Conservation (phyloP, 2,113 vertebrate genomes). For the Trogon melanurus region DNA sequence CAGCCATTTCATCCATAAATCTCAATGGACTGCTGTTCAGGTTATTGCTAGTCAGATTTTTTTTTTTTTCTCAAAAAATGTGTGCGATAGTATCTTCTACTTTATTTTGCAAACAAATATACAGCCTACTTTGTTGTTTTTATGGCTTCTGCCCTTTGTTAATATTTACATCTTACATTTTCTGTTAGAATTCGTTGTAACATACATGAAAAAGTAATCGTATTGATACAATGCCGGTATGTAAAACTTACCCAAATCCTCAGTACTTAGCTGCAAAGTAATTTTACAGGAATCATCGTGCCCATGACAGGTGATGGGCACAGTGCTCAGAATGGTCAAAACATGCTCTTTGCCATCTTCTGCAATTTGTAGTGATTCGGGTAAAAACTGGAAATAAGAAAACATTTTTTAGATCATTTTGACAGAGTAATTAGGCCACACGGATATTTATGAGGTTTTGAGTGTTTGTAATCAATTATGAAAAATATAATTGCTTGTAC, state of each 20-base stretch:
- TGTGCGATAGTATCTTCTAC: background rate
- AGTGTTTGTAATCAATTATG: background rate
- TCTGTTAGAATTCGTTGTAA: background rate
- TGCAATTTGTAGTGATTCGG: slow-evolving; percentile 77
- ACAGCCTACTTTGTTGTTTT: background rate
- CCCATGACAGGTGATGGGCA: slow-evolving; percentile 68
- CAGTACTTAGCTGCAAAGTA: slow-evolving; percentile 73
- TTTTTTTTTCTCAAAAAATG: background rate
- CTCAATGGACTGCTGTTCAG: background rate
- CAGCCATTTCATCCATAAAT: background rate
- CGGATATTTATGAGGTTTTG: background rate
- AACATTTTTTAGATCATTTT: background rate
- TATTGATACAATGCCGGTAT: background rate
- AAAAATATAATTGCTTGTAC: background rate
- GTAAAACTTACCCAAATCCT: slow-evolving; percentile 73
- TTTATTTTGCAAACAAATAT: background rate
- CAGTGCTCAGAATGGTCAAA: slow-evolving; percentile 79
- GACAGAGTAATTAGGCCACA: background rate
- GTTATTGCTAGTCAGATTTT: background rate
- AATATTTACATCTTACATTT: background rate
- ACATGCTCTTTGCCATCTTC: slow-evolving; percentile 79
- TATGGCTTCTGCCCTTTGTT: background rate
- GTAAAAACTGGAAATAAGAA: slow-evolving; percentile 76
- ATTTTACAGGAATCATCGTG: slow-evolving; percentile 73
- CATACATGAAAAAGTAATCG: background rate